Evolutionary conservation across 2,888 invertebrate species (phyloP), one percentile per base, ranked within the genome.

Genomic region (Diadegma fenestrale): DNA sequence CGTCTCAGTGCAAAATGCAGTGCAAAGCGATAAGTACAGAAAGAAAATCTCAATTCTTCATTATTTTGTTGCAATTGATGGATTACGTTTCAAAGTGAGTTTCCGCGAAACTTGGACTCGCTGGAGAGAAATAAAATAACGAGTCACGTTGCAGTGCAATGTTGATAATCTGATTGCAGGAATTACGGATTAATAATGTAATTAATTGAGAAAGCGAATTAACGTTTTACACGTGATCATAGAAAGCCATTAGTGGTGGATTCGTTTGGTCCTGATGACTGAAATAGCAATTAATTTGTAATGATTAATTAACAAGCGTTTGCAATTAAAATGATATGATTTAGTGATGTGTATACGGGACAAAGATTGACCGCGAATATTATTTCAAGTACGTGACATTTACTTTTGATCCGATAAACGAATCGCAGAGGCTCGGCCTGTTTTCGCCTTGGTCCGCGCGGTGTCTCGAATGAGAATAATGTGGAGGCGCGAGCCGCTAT

Each of bases 401-500:
- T 19, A 26, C 19, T 68, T n/a, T n/a, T 26, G 26, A 45, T 43
- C 26, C 51, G 33, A 54, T 30, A 41, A 48, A 64, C 61, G 37
- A 79, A 61, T 61, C 33, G 37, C 37, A 22, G 58, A 48, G 61
- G 19, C 12, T 7, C 12, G 22, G 8, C 37, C 41, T 8, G 19
- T 30, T 22, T 5, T 63, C 61, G 37, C 0, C 8, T 41, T 63
- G 41, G 3, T 37, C 26, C 26, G n/a, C n/a, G n/a, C n/a, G 45
- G 43, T 51, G 22, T 48, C 77, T 81, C 51, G 63, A 54, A 48
- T 37, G 30, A 37, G 61, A 81, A 78, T 77, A 81, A 78, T 77
- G 17, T 64, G 19, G n/a, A 76, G 75, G 51, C 69, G 68, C 73
- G 73, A 68, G 81, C 73, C 54, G 61, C 68, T 78, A 81, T 88